Evolutionary conservation across 2,888 invertebrate species (phyloP).

Genomic region (Aleiodes leptofemur): DNA sequence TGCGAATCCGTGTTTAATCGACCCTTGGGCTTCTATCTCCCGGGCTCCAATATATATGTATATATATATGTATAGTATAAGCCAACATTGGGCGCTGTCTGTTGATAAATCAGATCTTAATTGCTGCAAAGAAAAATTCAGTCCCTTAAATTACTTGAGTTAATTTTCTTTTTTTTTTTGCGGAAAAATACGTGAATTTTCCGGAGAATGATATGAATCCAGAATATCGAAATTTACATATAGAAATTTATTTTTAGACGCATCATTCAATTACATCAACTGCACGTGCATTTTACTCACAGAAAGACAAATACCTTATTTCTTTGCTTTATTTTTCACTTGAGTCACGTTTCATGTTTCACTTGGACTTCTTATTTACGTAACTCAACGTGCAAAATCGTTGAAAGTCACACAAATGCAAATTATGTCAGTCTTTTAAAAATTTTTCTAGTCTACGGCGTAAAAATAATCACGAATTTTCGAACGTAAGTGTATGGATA

Average conservation of each 20-base stretch:
- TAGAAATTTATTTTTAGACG: constrained; percentile 36
- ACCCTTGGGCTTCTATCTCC: constrained; percentile 41
- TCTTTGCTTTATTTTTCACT: constrained; percentile 66
- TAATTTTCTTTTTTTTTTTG: no score
- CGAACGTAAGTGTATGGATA: neutral
- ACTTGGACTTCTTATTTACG: constrained; percentile 59
- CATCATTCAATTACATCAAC: constrained; percentile 10
- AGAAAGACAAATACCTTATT: constrained; percentile 56
- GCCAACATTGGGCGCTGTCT: neutral
- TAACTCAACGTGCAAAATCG: constrained; percentile 61
- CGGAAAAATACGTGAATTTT: no score
- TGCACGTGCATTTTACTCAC: constrained; percentile 54
- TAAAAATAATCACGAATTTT: constrained; percentile 28
- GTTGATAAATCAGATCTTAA: constrained; percentile 36
- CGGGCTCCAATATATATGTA: constrained; percentile 10
- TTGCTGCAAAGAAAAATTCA: constrained; percentile 5
- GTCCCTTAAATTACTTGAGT: no score
- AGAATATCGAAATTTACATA: neutral
- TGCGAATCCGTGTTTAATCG: constrained; percentile 53
- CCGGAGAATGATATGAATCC: no score
- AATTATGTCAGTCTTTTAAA: constrained; percentile 58
- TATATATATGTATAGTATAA: no score
- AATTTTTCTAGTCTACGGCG: neutral
- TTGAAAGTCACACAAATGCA: constrained; percentile 53
- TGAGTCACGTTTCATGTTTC: constrained; percentile 68